Conservation (phyloP, 53 echinoderm and acorn worm genomes). For the Actinopyga echinites region DNA sequence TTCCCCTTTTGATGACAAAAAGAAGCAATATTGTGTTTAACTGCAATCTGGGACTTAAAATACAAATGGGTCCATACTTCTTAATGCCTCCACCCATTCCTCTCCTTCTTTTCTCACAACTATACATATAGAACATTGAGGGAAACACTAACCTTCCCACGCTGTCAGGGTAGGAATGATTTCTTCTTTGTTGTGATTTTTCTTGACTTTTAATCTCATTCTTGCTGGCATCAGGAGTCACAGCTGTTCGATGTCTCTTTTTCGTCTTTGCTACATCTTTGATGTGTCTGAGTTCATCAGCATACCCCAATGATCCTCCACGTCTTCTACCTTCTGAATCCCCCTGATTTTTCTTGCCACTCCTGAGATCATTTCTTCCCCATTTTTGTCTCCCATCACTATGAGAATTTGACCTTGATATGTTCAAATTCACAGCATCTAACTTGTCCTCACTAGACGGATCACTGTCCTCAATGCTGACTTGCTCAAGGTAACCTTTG, state of each 20-base stretch:
- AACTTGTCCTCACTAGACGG: no score
- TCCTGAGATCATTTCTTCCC: no score
- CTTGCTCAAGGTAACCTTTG: conserved; percentile 12
- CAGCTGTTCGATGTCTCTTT: conserved; percentile 41
- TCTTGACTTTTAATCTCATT: conserved; percentile 21
- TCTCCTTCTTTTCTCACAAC: background rate
- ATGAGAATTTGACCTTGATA: no score
- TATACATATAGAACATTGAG: background rate
- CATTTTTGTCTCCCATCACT: no score
- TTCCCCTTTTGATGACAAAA: no score
- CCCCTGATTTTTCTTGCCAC: no score
- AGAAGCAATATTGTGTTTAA: no score
- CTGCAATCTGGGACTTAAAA: no score
- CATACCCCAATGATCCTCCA: background rate
- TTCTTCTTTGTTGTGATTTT: conserved; percentile 6
- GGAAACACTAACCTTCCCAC: background rate
- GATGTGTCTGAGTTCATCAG: conserved; percentile 63
- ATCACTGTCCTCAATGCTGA: background rate
- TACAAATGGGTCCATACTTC: no score
- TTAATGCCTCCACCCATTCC: no score
- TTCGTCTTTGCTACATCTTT: conserved; percentile 74
- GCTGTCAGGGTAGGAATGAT: background rate
- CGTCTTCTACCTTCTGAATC: background rate
- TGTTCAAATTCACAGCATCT: no score
- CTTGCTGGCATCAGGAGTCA: conserved; percentile 39